Base-by-base conservation (phyloP, 2,113 vertebrate genomes). In the Balaeniceps rex region DNA sequence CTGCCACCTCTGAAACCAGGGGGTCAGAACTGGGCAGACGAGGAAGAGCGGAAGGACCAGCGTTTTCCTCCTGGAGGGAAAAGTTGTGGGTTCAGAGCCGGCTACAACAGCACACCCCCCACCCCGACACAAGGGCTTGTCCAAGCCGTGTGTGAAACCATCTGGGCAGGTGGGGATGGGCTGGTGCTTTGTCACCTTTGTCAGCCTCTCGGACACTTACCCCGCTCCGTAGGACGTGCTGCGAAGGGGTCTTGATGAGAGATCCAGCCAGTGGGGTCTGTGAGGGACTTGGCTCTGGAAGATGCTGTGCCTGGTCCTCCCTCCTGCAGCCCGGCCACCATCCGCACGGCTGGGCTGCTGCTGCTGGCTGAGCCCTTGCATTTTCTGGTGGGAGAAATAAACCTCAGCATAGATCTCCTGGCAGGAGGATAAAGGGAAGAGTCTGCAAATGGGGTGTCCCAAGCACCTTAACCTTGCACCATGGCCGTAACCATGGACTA, bases 201-300 rank as follows among this genome's bases (percentile, higher is more conserved):
- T n/a, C 28, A 21, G 31, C 28, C 9, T 36, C 46, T 71, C 3
- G 6, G 55, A 36, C 51, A 23, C 77, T 33, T 6, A 26, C 12
- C 26, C 11, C 1, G 0, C 46, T 36, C 61, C 1, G 2, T 5
- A 38, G 80, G 71, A 88, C 0, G 1, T 13, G 58, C 40, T 52
- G 18, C 14, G 1, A 65, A 54, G 40, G 25, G 33, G 34, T 40
- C 19, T 12, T 1, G 2, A 2, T 26, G 69, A 36, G 24, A 68
- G 5, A 29, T 28, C 17, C 38, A 40, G 84, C n/a, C 26, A 2
- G 40, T 3, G 42, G 40, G 26, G 23, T 24, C 33, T 25, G 26
- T 28, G 85, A 61, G 51, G 40, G n/a, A 17, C 54, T 23, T 7
- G 3, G 16, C 31, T 38, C 51, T 25, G 66, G 60, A 36, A 57